Base-by-base conservation (phyloP, 1,140 invertebrate species). In the Drosophila pseudoananassae region DNA sequence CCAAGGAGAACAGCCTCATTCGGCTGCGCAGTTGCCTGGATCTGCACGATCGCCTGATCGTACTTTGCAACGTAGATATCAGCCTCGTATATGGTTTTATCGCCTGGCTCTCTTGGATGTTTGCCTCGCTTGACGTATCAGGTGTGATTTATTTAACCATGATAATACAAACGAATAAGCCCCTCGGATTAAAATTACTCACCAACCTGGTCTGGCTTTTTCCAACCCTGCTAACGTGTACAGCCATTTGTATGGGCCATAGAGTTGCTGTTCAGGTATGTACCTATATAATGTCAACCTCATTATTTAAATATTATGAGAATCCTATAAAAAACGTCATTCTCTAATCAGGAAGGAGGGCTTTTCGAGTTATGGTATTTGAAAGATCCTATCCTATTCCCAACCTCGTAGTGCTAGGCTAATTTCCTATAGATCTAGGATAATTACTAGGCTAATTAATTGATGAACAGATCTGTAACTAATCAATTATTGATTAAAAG, bases 71-170 rank as follows among this genome's bases (percentile, higher is more conserved):
- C 14, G 63, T 73, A 25, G 74, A 90, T 14, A 75, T 90, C 1
- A 90, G 88, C 40, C 31, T 83, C 1, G 80, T 84, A 1, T 90
- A 90, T 12, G 88, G 88, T 4, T 82, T 90, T 14, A 76, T 71
- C 6, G 69, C 56, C 14, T 74, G 73, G 52, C 33, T 88, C 1
- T 68, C 77, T 1, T 45, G 77, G 52, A 40, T 90, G 15, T 84
- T 81, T 10, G 60, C 64, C 36, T 85, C 80, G 3, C 36, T 90
- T 36, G 88, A 90, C 23, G 65, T 77, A 1, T 66, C 71, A 0
- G 79, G 78, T 2, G 71, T 76, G 3, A 72, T 90, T 0, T 88
- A 90, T 50, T 50, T 79, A 1, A 47, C 68, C 1, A 83, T 72
- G 51, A 64, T 89, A 4, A 60, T 50, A 2, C 14, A 64, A n/a